Evolutionary conservation across 2,888 invertebrate species (phyloP), one percentile per base, ranked within the genome.

Genomic region (Myopa tessellatipennis): DNA sequence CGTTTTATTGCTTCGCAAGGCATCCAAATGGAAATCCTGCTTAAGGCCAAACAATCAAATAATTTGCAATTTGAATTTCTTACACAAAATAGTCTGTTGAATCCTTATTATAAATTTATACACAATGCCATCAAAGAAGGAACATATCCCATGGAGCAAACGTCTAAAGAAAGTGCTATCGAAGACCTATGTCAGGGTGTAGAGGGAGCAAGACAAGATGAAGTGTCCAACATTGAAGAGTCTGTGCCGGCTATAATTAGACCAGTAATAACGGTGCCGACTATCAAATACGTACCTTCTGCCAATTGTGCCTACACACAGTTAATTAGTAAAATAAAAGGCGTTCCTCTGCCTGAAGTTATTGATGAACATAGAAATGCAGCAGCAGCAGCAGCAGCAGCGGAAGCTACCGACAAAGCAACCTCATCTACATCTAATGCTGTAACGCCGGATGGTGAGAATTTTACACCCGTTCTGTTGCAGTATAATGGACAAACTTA

Each of bases 21-120:
- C 0, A 92, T 94, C 8, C 99, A 99, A 90, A 98, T 99, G 98
- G 99, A 99, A 90, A 98, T 99, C 82, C 92, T 99, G 14, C 94
- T 99, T 82, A 99, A 99, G 90, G 96, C 98, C 4, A 99, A 99
- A 90, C 99, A 99, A 89, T 92, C 95, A 0, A 94, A 95, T 86
- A 99, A 98, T 90, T 92, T 94, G 0, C 96, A 98, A 90, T 99
- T 99, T 90, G 92, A 94, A 81, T 99, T 99, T 90, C 91, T 99
- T 78, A 95, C 96, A 78, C 95, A 95, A 86, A 96, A 95, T 81
- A 93, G 96, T 78, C 89, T 90, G 0, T 90, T 99, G 61, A 94
- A 98, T 90, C 93, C 94, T 0, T 99, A 98, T 90, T 99, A 99
- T 89, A 94, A 94, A 80, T 94, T 95, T 81, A 90, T 96, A 4